Conservation (phyloP, 2,113 vertebrate genomes). For the Stomatorhinus ivindoensis region DNA sequence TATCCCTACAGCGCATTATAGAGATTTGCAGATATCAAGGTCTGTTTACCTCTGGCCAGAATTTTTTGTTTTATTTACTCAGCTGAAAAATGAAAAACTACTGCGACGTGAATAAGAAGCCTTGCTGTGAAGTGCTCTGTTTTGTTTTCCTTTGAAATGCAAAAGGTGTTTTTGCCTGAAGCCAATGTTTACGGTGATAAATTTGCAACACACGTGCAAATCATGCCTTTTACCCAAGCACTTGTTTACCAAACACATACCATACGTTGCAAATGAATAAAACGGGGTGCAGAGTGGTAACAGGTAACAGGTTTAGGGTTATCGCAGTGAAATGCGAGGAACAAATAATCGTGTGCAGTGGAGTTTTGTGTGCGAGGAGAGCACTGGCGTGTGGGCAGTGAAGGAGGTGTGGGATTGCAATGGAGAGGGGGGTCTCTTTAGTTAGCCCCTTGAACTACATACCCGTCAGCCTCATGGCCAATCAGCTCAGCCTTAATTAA, state of each 20-base stretch:
- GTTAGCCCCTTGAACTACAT: not conserved
- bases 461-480: not conserved
- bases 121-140: not conserved
- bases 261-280: not conserved
- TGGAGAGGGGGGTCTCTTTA: not conserved
- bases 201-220: not conserved
- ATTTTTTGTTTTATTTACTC: not conserved
- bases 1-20: not conserved
- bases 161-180: not conserved
- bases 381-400: not conserved
- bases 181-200: not conserved
- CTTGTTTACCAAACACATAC: not conserved
- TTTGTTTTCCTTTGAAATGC: not conserved
- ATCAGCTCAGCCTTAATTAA: slow-evolving; percentile 9
- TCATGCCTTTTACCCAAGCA: not conserved
- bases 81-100: not conserved
- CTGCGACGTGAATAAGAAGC: not conserved
- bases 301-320: not conserved
- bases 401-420: not conserved
- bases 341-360: not conserved
- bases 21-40: not conserved
- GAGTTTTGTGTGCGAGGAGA: not conserved
- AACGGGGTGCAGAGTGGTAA: not conserved
- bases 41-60: not conserved
- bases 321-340: not conserved